Conservation (phyloP, 1,140 invertebrate genomes). For the Homarus americanus region DNA sequence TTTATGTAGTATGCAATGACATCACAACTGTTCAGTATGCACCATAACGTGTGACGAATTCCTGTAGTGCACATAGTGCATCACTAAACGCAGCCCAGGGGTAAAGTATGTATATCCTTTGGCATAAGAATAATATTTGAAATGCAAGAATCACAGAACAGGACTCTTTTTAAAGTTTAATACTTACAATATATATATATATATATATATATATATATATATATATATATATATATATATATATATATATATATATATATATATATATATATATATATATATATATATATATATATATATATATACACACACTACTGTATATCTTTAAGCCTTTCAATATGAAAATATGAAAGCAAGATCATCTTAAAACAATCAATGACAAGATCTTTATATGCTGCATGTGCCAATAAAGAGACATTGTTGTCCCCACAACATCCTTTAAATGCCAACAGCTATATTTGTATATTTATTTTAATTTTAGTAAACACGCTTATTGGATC, state of each 20-base stretch:
- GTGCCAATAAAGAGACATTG: neutral
- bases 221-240: too few species aligned
- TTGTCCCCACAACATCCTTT: neutral
- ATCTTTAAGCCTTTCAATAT: neutral
- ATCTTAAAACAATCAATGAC: neutral
- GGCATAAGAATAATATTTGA: neutral
- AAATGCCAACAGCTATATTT: neutral
- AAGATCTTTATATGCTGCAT: neutral
- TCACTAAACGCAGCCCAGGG: too few species aligned
- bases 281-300: neutral
- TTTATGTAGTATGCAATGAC: too few species aligned
- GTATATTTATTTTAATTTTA: slow-evolving; percentile 25
- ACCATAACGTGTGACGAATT: too few species aligned
- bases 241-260: too few species aligned
- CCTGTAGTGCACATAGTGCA: too few species aligned
- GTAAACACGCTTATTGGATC: slow-evolving; percentile 57
- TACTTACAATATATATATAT: neutral
- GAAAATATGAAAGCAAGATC: neutral
- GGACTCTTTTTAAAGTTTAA: neutral
- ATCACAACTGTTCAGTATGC: too few species aligned
- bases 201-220: neutral
- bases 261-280: too few species aligned
- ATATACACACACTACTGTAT: neutral
- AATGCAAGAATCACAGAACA: neutral
- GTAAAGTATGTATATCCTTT: neutral